Evolutionary conservation across 1,140 invertebrate species (phyloP), one percentile per base, ranked within the genome.

Genomic region (Lordiphosa collinella): DNA sequence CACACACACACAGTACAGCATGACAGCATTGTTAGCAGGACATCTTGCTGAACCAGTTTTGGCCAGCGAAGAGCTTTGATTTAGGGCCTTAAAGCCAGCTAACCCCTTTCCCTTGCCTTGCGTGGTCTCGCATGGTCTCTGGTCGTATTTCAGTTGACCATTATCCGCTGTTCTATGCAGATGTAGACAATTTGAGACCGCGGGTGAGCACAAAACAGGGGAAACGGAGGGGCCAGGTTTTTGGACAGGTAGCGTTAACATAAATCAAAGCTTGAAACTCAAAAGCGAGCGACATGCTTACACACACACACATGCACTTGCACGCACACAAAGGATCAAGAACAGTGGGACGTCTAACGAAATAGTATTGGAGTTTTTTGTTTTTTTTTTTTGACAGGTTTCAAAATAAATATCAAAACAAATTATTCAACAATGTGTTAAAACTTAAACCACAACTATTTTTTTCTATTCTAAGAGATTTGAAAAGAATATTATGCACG

Each of bases 81-180:
- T 16, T 16, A 40, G 16, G 1, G 22, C 22, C 22, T 25, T 25
- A 25, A 25, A 25, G 22, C 22, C 22, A 25, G 22, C 22, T 25
- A 0, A 4, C 22, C 22, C 1, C 22, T 25, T 1, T 5, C 22
- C 6, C 22, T 25, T 25, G 3, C 22, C 22, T 6, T 6, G n/a
- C n/a, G n/a, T 1, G 41, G 34, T 50, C 34, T 62, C 40, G 56
- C 57, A 14, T 55, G 70, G 62, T 43, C 22, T 52, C 22, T 52
- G 63, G 35, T 54, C 75, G 70, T 79, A 79, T 82, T 80, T 80
- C 58, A 79, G 64, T 56, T 63, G 76, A 70, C 64, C 60, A 75
- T 79, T 79, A 79, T 75, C 34, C 75, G 70, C 61, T 79, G 75
- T 75, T 82, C 75, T 56, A 68, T 74, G 60, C 75, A 79, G 75